Conservation (phyloP, 2,797 vertebrate genomes). For the Hephaestus fuliginosus region DNA sequence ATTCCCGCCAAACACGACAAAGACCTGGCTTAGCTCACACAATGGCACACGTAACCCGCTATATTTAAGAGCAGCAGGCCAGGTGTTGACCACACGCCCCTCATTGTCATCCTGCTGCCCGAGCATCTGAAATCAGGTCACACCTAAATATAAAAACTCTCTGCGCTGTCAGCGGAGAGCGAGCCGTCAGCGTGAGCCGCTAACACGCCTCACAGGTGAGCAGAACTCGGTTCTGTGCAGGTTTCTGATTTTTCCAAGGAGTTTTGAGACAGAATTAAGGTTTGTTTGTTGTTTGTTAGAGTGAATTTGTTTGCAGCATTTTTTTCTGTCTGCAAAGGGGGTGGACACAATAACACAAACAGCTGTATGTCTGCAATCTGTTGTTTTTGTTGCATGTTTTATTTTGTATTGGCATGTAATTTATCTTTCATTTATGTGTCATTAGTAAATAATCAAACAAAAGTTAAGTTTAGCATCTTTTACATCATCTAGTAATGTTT, state of each 20-base stretch:
- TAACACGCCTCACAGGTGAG: slow-evolving; percentile 62
- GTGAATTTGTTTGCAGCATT: background rate
- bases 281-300: background rate
- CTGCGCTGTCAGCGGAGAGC: slow-evolving; percentile 7
- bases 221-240: background rate
- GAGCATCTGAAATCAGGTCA: slow-evolving; percentile 84
- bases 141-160: slow-evolving; percentile 87
- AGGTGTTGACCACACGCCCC: slow-evolving; percentile 43
- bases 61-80: slow-evolving; percentile 57
- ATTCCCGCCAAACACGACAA: slow-evolving; percentile 58
- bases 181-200: slow-evolving; percentile 18
- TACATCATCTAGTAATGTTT: background rate
- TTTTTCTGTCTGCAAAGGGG: background rate
- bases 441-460: background rate
- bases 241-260: background rate
- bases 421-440: background rate
- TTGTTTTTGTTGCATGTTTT: background rate
- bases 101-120: background rate
- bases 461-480: background rate
- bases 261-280: background rate
- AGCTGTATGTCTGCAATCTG: background rate
- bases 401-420: background rate
- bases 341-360: slow-evolving; percentile 1
- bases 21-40: slow-evolving; percentile 69
- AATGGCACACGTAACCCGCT: slow-evolving; percentile 51